Percentiles rank a stretch among this genome's conserved stretches.
phyloP scores from a whole-genome alignment of 2,888 invertebrate species.

The Parthenolecanium corni region DNA sequence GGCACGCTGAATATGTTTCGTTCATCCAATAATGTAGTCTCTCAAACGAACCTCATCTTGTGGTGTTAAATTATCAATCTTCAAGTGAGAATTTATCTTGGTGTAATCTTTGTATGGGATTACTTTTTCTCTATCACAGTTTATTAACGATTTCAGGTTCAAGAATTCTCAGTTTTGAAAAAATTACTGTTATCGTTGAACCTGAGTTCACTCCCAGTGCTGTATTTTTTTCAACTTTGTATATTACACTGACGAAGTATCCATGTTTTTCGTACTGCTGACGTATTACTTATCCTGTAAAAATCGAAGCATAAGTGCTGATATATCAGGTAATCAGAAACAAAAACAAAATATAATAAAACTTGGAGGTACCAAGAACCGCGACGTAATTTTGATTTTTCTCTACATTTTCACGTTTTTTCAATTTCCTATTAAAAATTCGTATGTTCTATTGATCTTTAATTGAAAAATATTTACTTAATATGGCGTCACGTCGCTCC shows the following conservation, averaged over 20 bases:
- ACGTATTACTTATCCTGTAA: constrained; percentile 50
- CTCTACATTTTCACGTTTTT: too few species aligned
- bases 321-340: constrained; percentile 13
- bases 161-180: constrained; percentile 10
- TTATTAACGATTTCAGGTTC: neutral
- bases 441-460: too few species aligned
- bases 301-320: constrained; percentile 7
- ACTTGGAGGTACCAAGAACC: too few species aligned
- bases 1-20: constrained; percentile 27
- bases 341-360: too few species aligned
- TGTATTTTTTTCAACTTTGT: constrained; percentile 73
- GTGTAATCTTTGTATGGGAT: too few species aligned
- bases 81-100: neutral
- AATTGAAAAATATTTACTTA: too few species aligned
- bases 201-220: constrained; percentile 43
- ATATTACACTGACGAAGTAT: constrained; percentile 85
- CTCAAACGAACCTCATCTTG: neutral
- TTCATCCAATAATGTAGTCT: constrained; percentile 12
- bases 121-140: too few species aligned
- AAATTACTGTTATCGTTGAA: constrained; percentile 37
- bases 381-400: too few species aligned
- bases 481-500: too few species aligned
- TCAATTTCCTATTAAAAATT: too few species aligned
- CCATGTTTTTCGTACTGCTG: constrained; percentile 59
- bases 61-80: neutral